These are phyloP conservation scores for Charaxes varanes DNA, from an alignment of 1,140 invertebrate genomes.

Conservation along the genomic window DNA sequence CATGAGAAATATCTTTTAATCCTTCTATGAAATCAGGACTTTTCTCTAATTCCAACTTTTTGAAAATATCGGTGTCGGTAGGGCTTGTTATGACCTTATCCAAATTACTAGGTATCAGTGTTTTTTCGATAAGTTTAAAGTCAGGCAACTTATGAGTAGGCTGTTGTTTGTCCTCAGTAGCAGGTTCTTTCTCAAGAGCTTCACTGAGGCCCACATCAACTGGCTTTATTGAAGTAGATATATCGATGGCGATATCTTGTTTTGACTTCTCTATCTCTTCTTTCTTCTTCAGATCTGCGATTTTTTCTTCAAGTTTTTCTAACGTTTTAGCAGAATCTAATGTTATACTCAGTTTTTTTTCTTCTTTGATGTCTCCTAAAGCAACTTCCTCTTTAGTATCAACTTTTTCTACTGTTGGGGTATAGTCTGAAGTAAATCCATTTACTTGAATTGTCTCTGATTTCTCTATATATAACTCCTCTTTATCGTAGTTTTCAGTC, in stretches of 20 bases:
- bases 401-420: constrained; percentile 9
- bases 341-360: constrained; percentile 42
- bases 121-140: too few species aligned
- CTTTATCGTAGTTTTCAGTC: constrained; percentile 8
- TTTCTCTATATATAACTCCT: constrained; percentile 13
- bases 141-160: too few species aligned
- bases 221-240: constrained; percentile 13
- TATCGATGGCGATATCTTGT: constrained; percentile 36
- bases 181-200: constrained; percentile 48
- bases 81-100: constrained; percentile 1
- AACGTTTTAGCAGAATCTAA: constrained; percentile 59
- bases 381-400: background rate
- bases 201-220: constrained; percentile 38
- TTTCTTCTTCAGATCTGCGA: constrained; percentile 47
- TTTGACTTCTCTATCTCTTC: constrained; percentile 18
- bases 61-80: constrained; percentile 3
- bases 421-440: constrained; percentile 10
- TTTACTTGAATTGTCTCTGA: constrained; percentile 6
- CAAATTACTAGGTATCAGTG: background rate
- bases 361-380: constrained; percentile 13
- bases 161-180: constrained; percentile 17
- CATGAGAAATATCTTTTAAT: constrained; percentile 14
- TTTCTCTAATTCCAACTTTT: constrained; percentile 16
- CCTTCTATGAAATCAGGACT: constrained; percentile 35
- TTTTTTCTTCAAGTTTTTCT: constrained; percentile 63